A percentile compares a stretch with the other conserved stretches of the same genome.
These are phyloP conservation scores for Epinephelus lanceolatus DNA, from an alignment of 2,113 vertebrate genomes.

Conservation along the genomic window DNA sequence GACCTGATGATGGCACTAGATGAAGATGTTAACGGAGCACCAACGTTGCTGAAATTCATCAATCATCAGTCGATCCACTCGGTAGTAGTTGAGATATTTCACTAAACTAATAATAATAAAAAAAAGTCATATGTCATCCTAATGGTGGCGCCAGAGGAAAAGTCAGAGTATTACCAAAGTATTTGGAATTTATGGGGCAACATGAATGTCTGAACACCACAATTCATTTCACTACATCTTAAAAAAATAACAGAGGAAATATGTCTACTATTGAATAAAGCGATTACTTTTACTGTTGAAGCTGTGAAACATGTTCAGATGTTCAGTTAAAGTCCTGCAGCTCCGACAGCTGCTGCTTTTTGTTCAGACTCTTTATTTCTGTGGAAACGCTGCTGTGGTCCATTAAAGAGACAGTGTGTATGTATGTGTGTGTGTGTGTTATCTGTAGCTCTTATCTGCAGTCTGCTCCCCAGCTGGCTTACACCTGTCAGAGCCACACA, in stretches of 20 bases:
- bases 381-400: constrained; percentile 25
- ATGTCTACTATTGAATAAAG: not conserved
- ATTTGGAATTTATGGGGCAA: too few relatives aligned
- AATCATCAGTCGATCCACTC: too few relatives aligned
- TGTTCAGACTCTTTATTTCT: constrained; percentile 27
- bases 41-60: too few relatives aligned
- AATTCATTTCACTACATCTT: too few relatives aligned
- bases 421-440: constrained; percentile 17
- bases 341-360: constrained; percentile 50
- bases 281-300: not conserved
- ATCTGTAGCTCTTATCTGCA: constrained; percentile 66
- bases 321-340: not conserved
- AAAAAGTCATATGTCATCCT: too few relatives aligned
- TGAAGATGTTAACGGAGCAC: too few relatives aligned
- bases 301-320: not conserved
- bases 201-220: not conserved
- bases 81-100: too few relatives aligned
- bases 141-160: too few relatives aligned
- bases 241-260: not conserved
- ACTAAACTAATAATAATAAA: too few relatives aligned
- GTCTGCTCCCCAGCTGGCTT: constrained; percentile 67
- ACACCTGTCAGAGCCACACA: constrained; percentile 65
- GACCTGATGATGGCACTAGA: not conserved
- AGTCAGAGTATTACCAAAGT: too few relatives aligned
- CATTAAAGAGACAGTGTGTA: constrained; percentile 33